Conservation (phyloP, 2,888 invertebrate genomes). For the Caenorhabditis auriculariae region DNA sequence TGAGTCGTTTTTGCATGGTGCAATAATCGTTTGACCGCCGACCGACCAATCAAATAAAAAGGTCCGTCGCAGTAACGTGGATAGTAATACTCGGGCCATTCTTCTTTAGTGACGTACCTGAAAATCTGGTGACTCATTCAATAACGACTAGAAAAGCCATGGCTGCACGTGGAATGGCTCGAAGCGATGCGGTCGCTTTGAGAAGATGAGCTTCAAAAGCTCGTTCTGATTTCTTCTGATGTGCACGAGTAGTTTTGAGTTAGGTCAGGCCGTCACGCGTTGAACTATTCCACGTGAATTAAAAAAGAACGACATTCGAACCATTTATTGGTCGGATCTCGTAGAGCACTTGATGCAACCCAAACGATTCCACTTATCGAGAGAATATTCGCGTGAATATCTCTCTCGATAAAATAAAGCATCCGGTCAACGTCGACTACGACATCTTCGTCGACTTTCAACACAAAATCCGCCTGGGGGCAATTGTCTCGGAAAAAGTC, state of each 20-base stretch:
- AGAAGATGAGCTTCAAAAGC: too few relatives aligned
- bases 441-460: conserved; percentile 41
- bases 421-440: conserved; percentile 22
- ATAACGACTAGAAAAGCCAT: too few relatives aligned
- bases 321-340: too few relatives aligned
- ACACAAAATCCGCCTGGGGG: conserved; percentile 13
- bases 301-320: too few relatives aligned
- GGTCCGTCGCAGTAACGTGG: conserved; percentile 40
- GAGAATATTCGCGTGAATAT: conserved; percentile 5
- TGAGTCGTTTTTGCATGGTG: conserved; percentile 13
- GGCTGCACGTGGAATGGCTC: too few relatives aligned
- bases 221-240: too few relatives aligned
- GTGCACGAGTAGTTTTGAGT: too few relatives aligned
- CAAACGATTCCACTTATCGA: conserved; percentile 25
- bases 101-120: conserved; percentile 22
- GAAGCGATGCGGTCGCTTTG: too few relatives aligned
- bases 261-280: too few relatives aligned
- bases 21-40: conserved; percentile 20
- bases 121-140: too few relatives aligned
- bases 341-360: too few relatives aligned
- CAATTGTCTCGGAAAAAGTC: conserved; percentile 19
- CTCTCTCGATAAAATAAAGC: conserved; percentile 7
- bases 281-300: too few relatives aligned
- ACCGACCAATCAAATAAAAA: conserved; percentile 28
- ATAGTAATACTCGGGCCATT: conserved; percentile 18